phyloP scores from a whole-genome alignment of 2,888 invertebrate genomes.

The Diogma glabrata region DNA sequence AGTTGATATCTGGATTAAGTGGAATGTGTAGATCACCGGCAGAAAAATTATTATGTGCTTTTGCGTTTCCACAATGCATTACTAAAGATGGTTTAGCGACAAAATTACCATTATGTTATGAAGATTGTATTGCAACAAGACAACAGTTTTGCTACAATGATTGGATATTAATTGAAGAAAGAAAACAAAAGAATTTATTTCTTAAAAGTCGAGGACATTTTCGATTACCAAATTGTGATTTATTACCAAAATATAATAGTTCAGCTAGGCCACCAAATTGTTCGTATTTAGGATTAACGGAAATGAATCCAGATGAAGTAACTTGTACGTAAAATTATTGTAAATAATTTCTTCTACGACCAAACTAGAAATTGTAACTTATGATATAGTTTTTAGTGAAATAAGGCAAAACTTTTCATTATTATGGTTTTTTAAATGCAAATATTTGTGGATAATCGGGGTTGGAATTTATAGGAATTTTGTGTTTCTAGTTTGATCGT shows the following conservation, averaged over 20 bases:
- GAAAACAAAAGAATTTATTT: conserved; percentile 65
- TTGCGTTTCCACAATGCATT: conserved; percentile 82
- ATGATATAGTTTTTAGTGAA: not conserved
- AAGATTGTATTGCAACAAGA: conserved; percentile 86
- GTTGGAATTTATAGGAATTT: no score
- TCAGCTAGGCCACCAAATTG: conserved; percentile 56
- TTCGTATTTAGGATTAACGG: conserved; percentile 73
- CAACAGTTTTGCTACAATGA: conserved; percentile 86
- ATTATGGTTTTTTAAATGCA: no score
- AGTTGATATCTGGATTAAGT: conserved; percentile 64
- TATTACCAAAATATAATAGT: conserved; percentile 58
- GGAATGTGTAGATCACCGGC: conserved; percentile 81
- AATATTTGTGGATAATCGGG: no score
- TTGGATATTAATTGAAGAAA: conserved; percentile 84
- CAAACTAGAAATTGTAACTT: no score
- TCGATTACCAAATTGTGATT: conserved; percentile 73
- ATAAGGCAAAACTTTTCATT: no score
- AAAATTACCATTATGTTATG: conserved; percentile 74
- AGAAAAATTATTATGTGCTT: conserved; percentile 81
- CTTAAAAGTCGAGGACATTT: conserved; percentile 78
- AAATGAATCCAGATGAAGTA: conserved; percentile 66
- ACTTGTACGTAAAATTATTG: conserved; percentile 56
- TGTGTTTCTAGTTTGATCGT: no score
- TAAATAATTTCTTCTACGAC: no score
- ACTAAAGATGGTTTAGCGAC: conserved; percentile 51